Evolutionary conservation across 2,113 vertebrate species (phyloP), one percentile per base, ranked within the genome.

Genomic region (Lamprotornis superbus): DNA sequence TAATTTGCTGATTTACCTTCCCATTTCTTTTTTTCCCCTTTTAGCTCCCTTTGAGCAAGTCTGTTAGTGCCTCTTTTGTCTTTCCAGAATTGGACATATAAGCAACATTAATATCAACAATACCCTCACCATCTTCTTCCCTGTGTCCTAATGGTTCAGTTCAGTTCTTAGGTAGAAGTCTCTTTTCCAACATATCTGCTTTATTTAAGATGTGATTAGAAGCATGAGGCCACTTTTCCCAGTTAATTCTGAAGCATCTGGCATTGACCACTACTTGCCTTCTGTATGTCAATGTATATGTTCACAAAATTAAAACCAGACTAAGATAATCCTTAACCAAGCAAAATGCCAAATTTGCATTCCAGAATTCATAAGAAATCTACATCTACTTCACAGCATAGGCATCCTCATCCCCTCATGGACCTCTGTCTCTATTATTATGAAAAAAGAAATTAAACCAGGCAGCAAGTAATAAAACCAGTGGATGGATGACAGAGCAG

Each of bases 161-260:
- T 79, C 53, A 77, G 46, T 46, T 73, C 44, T 75, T 42, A 56
- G 5, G 11, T 27, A 74, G n/a, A 67, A 89, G 14, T 64, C n/a
- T 5, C 14, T 82, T 82, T 77, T 61, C 50, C 17, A 74, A 57
- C 3, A 42, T 23, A n/a, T 5, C 64, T 52, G 20, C 33, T 82
- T 82, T 79, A 90, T 20, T 83, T 73, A 52, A 27, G 37, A 37
- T 31, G 21, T 69, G 87, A 84, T 93, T 70, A 84, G 60, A 82
- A 95, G 42, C 63, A 90, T 44, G 30, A 93, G 55, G 50, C 55
- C 86, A 71, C 25, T 95, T 92, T 93, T 22, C 68, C 42, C 68
- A 87, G 50, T 89, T 63, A 69, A 76, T 53, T 70, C 37, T 73
- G 40, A 93, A 88, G 79, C 59, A 90, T 95, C 71, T 94, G 70